phyloP scores from a whole-genome alignment of 2,888 invertebrate species.

The Stenodera caucasica region DNA sequence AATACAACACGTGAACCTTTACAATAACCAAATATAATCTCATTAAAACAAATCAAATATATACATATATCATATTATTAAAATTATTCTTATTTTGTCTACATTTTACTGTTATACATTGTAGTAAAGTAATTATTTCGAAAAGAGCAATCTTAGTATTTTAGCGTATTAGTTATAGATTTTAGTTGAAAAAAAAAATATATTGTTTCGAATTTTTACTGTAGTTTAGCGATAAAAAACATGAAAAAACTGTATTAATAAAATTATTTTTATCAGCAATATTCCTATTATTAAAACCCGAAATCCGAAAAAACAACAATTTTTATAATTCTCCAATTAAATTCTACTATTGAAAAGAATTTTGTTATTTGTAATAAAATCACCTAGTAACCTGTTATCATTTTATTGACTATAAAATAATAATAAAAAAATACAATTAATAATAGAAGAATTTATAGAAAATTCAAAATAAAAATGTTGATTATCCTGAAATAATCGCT shows the following conservation, averaged over 20 bases:
- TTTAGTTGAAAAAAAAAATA: not conserved
- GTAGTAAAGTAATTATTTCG: no score
- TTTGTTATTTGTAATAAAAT: not conserved
- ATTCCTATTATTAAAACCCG: not conserved
- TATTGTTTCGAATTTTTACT: slow-evolving; percentile 5
- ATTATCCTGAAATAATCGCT: not conserved
- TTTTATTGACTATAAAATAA: not conserved
- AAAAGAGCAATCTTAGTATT: not conserved
- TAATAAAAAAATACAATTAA: not conserved
- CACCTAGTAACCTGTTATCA: not conserved
- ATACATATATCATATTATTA: no score
- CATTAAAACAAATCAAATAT: no score
- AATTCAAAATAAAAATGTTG: not conserved
- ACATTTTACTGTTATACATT: no score
- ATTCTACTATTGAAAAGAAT: not conserved
- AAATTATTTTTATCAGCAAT: not conserved
- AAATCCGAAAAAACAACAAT: no score
- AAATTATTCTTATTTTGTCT: no score
- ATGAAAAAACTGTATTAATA: slow-evolving; percentile 1
- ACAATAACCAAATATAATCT: slow-evolving; percentile 41
- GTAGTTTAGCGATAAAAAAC: not conserved
- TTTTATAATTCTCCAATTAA: not conserved
- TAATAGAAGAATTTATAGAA: not conserved
- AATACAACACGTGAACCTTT: slow-evolving; percentile 83
- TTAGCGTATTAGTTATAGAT: not conserved